Evolutionary conservation across 1,140 invertebrate genomes (phyloP).

Genomic region (Neelides sp.): DNA sequence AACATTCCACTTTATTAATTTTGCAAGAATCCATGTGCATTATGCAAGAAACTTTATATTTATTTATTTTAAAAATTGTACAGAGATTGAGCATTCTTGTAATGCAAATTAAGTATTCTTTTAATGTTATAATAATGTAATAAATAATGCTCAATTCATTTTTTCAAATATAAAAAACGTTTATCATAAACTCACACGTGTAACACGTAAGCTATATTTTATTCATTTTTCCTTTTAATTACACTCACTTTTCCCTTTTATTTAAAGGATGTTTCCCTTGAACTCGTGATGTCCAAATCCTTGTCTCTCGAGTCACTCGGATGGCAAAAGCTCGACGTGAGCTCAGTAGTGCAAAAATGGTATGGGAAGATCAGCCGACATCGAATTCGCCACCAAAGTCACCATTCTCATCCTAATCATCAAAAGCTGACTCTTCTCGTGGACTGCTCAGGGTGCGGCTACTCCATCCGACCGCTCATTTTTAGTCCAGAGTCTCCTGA

Average conservation of each 20-base stretch:
- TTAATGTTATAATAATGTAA: too few relatives aligned
- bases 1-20: too few relatives aligned
- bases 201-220: too few relatives aligned
- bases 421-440: slow-evolving; percentile 56
- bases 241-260: slow-evolving; percentile 14
- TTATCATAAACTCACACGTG: too few relatives aligned
- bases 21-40: too few relatives aligned
- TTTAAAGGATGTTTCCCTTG: slow-evolving; percentile 32
- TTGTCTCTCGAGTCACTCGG: slow-evolving; percentile 53
- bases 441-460: slow-evolving; percentile 67
- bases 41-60: too few relatives aligned
- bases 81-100: too few relatives aligned
- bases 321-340: slow-evolving; percentile 78
- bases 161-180: too few relatives aligned
- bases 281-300: slow-evolving; percentile 45
- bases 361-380: slow-evolving; percentile 35
- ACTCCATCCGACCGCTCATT: slow-evolving; percentile 40
- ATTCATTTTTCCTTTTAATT: too few relatives aligned
- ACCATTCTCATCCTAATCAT: slow-evolving; percentile 11
- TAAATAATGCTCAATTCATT: too few relatives aligned
- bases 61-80: too few relatives aligned
- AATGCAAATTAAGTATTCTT: too few relatives aligned
- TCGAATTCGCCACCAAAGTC: slow-evolving; percentile 23
- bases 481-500: slow-evolving; percentile 42
- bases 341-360: slow-evolving; percentile 59